phyloP scores from a whole-genome alignment of 2,113 vertebrate genomes.

The Cynocephalus volans region DNA sequence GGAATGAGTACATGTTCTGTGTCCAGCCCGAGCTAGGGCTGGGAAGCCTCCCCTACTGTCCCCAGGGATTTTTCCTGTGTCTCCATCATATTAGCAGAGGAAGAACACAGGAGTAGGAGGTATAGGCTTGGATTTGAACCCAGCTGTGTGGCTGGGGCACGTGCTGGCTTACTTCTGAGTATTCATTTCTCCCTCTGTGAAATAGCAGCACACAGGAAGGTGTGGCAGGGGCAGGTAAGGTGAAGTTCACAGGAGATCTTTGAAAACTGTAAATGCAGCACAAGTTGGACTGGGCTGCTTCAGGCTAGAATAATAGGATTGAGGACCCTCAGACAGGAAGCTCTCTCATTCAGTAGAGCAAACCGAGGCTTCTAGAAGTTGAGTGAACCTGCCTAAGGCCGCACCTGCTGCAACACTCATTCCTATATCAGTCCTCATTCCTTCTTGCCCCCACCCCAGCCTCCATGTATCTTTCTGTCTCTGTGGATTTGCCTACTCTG shows the following conservation, averaged over 20 bases:
- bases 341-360: background rate
- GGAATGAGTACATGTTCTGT: background rate
- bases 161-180: background rate
- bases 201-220: background rate
- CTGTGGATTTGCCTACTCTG: too few species aligned
- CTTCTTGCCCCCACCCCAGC: too few species aligned
- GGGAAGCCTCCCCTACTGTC: background rate
- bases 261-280: background rate
- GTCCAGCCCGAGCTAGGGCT: background rate
- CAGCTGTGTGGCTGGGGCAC: background rate
- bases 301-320: background rate
- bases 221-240: too few species aligned
- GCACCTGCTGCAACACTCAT: too few species aligned
- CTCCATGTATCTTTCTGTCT: background rate
- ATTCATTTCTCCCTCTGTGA: background rate
- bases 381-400: background rate
- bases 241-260: background rate
- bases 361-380: background rate
- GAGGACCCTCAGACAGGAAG: too few species aligned
- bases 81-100: background rate
- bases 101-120: background rate
- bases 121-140: background rate
- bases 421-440: too few species aligned
- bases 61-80: background rate
- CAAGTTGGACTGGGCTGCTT: background rate